Evolutionary conservation across 2,888 invertebrate species (phyloP).

Genomic region (Epsilonema sp.): DNA sequence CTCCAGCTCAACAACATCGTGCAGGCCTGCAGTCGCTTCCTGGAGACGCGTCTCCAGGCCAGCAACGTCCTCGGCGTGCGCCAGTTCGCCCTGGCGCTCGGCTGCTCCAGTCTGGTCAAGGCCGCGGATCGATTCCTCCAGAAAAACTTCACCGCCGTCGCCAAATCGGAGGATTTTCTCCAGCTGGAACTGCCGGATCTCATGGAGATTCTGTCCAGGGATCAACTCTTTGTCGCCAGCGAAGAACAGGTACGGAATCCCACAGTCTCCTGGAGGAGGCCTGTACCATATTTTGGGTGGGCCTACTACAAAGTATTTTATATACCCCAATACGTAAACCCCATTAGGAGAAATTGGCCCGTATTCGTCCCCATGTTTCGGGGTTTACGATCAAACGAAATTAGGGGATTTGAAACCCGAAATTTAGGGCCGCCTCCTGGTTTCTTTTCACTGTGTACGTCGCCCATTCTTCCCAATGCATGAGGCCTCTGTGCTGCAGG

Average conservation of each 20-base stretch:
- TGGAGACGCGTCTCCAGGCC: constrained; percentile 38
- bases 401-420: too few species aligned
- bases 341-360: too few species aligned
- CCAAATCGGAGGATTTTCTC: constrained; percentile 54
- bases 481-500: too few species aligned
- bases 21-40: constrained; percentile 60
- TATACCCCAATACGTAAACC: too few species aligned
- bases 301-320: not conserved
- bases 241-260: constrained; percentile 50
- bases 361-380: too few species aligned
- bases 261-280: not conserved
- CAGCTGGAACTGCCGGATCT: constrained; percentile 44
- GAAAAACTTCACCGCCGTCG: constrained; percentile 54
- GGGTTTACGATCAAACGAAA: too few species aligned
- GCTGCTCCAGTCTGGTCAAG: constrained; percentile 47
- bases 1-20: constrained; percentile 55
- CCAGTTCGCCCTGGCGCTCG: constrained; percentile 56
- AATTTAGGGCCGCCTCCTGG: too few species aligned
- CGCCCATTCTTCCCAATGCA: too few species aligned
- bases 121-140: constrained; percentile 58
- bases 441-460: too few species aligned
- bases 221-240: constrained; percentile 51
- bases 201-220: constrained; percentile 47
- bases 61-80: constrained; percentile 54
- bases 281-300: not conserved